A percentile compares a stretch with the other conserved stretches of the same genome.
Evolutionary conservation across 2,888 invertebrate species (phyloP).

Genomic region (Drosophila fulvimacula): DNA sequence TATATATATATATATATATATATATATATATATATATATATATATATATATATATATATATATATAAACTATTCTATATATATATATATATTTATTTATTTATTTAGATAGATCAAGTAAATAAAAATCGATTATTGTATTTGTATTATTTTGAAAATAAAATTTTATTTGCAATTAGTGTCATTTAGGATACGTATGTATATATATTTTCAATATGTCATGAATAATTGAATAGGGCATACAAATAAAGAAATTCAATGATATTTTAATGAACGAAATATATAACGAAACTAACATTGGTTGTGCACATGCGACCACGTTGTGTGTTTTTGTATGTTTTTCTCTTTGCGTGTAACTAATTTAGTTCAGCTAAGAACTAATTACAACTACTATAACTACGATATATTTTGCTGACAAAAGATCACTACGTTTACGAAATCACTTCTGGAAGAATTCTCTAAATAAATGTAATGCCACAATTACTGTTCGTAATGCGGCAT

Average conservation of each 20-base stretch:
- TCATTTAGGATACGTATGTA: slow-evolving; percentile 37
- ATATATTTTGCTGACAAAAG: slow-evolving; percentile 63
- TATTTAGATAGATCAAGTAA: not conserved
- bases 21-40: too few relatives aligned
- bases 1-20: too few relatives aligned
- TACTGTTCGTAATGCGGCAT: slow-evolving; percentile 53
- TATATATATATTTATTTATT: too few relatives aligned
- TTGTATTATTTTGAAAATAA: slow-evolving; percentile 26
- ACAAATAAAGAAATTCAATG: slow-evolving; percentile 42
- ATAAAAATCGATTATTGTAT: not conserved
- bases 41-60: too few relatives aligned
- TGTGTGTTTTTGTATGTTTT: slow-evolving; percentile 16
- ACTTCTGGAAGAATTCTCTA: slow-evolving; percentile 67
- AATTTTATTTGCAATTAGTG: slow-evolving; percentile 51
- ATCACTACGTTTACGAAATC: slow-evolving; percentile 76
- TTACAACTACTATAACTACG: slow-evolving; percentile 58
- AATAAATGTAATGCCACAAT: slow-evolving; percentile 62
- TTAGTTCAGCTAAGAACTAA: slow-evolving; percentile 70
- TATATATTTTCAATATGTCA: slow-evolving; percentile 54
- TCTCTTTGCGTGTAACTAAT: slow-evolving; percentile 40
- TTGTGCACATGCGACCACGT: slow-evolving; percentile 26
- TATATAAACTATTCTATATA: too few relatives aligned
- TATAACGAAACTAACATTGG: slow-evolving; percentile 41
- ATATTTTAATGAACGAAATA: slow-evolving; percentile 37
- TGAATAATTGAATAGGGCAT: slow-evolving; percentile 67